Base-by-base conservation (phyloP, 2,888 invertebrate species). In the Trachelus troglodyta region DNA sequence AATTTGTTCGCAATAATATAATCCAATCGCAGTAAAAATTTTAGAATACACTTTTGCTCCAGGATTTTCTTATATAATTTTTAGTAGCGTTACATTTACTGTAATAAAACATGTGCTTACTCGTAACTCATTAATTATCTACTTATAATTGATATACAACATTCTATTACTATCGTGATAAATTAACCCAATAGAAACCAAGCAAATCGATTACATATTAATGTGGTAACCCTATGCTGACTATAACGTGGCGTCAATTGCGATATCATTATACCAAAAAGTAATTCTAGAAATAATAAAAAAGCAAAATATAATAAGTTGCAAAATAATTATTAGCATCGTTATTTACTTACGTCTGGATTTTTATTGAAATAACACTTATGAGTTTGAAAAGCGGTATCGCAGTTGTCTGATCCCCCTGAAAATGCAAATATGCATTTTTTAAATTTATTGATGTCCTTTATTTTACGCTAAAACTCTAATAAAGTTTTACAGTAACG, bases 361-460 rank as follows among this genome's bases (percentile, higher is more conserved):
- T 78, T 76, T 76, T 83, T 79, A 6, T 83, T 80, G 71, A 83
- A 81, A 76, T 89, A 91, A 76, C 91, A 91, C 81, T 89, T 88
- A 77, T 91, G 86, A 9, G 90, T 90, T 40, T 88, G 80, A 87
- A 87, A 91, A 12, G 88, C 90, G 69, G 85, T 90, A 73, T 91
- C 90, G 76, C 91, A 91, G 11, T 85, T 81, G 79, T 85, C 86
- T 9, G 84, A 77, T 4, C 87, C 87, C 75, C 75, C 88, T 88
- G 79, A 75, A 84, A 84, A 77, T 33, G 30, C 35, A 79, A 77
- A 73, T 74, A 76, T 37, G n/a, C 34, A 69, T 76, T 37, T 40
- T 34, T 69, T 33, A 77, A 30, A 74, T 69, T 74, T 37, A 69
- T 77, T 6, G 1, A 69, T 6, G 35, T 15, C 12, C 15, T 40